Conservation (phyloP, 2,888 invertebrate genomes). For the Rhopalosiphum nymphaeae region DNA sequence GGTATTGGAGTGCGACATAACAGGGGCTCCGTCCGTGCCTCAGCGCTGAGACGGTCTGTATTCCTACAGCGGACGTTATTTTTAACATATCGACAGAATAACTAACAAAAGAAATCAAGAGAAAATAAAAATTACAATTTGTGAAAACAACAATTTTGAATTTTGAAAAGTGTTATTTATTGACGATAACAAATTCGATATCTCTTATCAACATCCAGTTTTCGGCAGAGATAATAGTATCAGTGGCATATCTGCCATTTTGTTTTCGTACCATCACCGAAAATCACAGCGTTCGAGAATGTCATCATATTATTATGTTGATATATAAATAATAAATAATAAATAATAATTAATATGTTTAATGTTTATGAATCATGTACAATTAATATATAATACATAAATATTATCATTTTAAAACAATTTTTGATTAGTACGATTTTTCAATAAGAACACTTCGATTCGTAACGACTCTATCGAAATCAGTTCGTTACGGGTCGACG, state of each 20-base stretch:
- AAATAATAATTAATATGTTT: no score
- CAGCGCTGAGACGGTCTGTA: background rate
- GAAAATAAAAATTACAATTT: background rate
- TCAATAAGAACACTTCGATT: background rate
- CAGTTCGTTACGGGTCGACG: background rate
- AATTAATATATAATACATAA: background rate
- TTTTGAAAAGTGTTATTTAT: background rate
- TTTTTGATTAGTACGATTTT: background rate
- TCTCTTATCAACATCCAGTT: background rate
- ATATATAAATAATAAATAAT: no score
- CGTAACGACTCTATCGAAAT: background rate
- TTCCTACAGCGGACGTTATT: background rate
- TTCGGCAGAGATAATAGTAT: background rate
- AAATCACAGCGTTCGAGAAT: background rate
- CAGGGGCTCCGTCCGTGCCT: background rate
- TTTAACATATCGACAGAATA: slow-evolving; percentile 2
- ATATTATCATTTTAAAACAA: background rate
- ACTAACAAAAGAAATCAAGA: background rate
- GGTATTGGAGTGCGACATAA: background rate
- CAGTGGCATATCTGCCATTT: background rate
- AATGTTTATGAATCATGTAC: background rate
- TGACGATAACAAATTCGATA: background rate
- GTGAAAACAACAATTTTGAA: background rate
- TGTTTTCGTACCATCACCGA: background rate
- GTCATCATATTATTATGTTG: no score